Percentiles rank a stretch among this genome's conserved stretches.
phyloP scores from a whole-genome alignment of 1,140 invertebrate species.

The Zaprionus gabonicus region DNA sequence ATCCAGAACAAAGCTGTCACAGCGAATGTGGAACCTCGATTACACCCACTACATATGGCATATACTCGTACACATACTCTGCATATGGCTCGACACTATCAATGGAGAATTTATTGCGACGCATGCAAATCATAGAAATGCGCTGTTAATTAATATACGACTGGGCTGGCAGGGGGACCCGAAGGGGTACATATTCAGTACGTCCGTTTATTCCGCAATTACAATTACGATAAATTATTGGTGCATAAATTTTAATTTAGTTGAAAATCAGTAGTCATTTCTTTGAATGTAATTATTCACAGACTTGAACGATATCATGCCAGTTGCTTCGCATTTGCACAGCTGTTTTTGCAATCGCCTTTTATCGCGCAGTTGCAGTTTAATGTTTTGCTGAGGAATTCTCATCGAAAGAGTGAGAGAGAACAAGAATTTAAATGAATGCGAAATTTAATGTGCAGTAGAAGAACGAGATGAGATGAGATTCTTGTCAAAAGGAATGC shows the following conservation, averaged over 20 bases:
- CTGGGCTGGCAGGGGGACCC: neutral
- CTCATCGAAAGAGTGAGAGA: slow-evolving; percentile 22
- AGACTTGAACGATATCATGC: slow-evolving; percentile 25
- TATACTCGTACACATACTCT: neutral
- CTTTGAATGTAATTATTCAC: slow-evolving; percentile 28
- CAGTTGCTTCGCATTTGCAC: slow-evolving; percentile 21
- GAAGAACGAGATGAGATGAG: neutral
- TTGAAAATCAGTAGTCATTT: slow-evolving; percentile 6
- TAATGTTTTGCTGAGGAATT: slow-evolving; percentile 50
- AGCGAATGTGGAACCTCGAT: neutral
- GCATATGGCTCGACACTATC: slow-evolving; percentile 20
- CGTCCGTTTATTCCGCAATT: slow-evolving; percentile 26
- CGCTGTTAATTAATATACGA: slow-evolving; percentile 46
- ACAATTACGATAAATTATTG: slow-evolving; percentile 45
- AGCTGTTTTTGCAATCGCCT: slow-evolving; percentile 49
- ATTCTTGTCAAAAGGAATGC: slow-evolving; percentile 1
- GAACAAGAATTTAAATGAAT: slow-evolving; percentile 14
- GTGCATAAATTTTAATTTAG: slow-evolving; percentile 42
- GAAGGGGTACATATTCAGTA: slow-evolving; percentile 16
- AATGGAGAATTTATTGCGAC: slow-evolving; percentile 39
- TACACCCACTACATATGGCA: slow-evolving; percentile 18
- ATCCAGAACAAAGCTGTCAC: neutral
- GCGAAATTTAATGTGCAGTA: slow-evolving; percentile 1
- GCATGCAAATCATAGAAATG: slow-evolving; percentile 58
- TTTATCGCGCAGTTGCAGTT: slow-evolving; percentile 49